Percentiles rank a stretch among this genome's conserved stretches.
Conservation (phyloP, 2,888 invertebrate species). For the Drosophila pullipes region DNA sequence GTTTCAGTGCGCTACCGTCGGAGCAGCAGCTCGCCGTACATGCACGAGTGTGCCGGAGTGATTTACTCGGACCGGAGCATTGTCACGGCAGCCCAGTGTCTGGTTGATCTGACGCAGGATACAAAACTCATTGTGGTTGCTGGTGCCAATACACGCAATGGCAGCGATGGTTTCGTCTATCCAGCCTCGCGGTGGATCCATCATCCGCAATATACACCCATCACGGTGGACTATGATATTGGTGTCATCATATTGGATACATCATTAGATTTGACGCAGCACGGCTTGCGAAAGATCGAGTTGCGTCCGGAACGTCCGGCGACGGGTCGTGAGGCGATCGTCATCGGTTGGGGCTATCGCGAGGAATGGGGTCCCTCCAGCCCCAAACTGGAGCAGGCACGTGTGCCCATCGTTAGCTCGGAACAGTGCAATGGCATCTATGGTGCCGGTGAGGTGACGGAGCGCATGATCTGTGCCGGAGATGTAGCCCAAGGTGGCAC, state of each 20-base stretch:
- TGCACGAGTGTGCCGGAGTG: slow-evolving; percentile 81
- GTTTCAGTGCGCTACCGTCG: slow-evolving; percentile 78
- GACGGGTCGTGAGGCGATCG: slow-evolving; percentile 59
- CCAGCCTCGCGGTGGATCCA: slow-evolving; percentile 69
- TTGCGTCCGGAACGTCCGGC: slow-evolving; percentile 68
- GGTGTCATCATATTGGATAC: slow-evolving; percentile 86
- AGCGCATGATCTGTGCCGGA: slow-evolving; percentile 88
- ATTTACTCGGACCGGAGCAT: slow-evolving; percentile 73
- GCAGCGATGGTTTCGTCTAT: slow-evolving; percentile 72
- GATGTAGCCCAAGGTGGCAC: slow-evolving; percentile 72
- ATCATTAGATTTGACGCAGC: slow-evolving; percentile 85
- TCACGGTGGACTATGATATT: slow-evolving; percentile 86
- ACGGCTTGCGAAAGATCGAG: slow-evolving; percentile 83
- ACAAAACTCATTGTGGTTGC: slow-evolving; percentile 73
- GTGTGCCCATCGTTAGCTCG: slow-evolving; percentile 86
- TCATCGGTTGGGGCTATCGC: slow-evolving; percentile 83
- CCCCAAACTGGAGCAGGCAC: slow-evolving; percentile 85
- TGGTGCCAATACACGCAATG: slow-evolving; percentile 73
- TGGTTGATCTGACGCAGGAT: slow-evolving; percentile 45
- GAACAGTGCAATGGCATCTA: slow-evolving; percentile 86
- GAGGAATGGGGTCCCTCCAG: slow-evolving; percentile 74
- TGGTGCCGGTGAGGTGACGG: slow-evolving; percentile 84
- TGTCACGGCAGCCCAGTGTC: slow-evolving; percentile 83
- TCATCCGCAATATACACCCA: slow-evolving; percentile 65
- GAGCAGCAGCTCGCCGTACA: slow-evolving; percentile 50